Percentiles rank a stretch among this genome's conserved stretches.
Conservation (phyloP, 2,113 vertebrate genomes). For the Phalacrocorax carbo region DNA sequence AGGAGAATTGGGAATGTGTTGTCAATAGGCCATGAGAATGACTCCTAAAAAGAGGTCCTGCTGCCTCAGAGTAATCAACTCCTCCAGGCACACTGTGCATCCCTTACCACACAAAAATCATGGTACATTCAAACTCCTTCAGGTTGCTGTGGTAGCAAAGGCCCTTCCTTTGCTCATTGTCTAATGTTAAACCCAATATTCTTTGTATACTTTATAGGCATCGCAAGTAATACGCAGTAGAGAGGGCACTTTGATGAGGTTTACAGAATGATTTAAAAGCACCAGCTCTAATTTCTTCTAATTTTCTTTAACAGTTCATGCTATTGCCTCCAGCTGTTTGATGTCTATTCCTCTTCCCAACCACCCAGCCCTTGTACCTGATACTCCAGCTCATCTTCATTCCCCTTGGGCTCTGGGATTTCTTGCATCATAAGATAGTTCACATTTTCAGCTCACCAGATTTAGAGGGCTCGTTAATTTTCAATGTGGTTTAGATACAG, state of each 20-base stretch:
- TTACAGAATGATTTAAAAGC: not conserved
- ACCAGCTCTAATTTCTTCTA: not conserved
- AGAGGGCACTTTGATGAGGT: not conserved
- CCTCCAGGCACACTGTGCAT: rapidly evolving
- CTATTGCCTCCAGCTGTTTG: not conserved
- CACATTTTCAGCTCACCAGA: not conserved
- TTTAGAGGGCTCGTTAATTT: not conserved
- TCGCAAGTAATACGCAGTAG: not conserved
- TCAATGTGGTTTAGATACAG: rapidly evolving
- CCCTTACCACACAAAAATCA: not conserved
- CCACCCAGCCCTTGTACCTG: too few species aligned
- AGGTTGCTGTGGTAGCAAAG: not conserved
- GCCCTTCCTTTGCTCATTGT: not conserved
- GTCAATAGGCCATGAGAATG: not conserved
- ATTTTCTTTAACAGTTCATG: not conserved
- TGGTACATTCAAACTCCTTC: not conserved
- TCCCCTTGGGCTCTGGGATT: not conserved
- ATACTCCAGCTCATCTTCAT: not conserved
- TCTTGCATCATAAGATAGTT: not conserved
- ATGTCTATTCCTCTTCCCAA: not conserved
- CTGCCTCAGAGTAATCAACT: not conserved
- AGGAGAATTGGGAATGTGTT: not conserved
- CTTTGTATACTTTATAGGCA: not conserved
- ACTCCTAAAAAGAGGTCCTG: not conserved
- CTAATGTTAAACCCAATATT: not conserved